phyloP scores from a whole-genome alignment of 2,797 vertebrate species.

The Sitta carolinensis region DNA sequence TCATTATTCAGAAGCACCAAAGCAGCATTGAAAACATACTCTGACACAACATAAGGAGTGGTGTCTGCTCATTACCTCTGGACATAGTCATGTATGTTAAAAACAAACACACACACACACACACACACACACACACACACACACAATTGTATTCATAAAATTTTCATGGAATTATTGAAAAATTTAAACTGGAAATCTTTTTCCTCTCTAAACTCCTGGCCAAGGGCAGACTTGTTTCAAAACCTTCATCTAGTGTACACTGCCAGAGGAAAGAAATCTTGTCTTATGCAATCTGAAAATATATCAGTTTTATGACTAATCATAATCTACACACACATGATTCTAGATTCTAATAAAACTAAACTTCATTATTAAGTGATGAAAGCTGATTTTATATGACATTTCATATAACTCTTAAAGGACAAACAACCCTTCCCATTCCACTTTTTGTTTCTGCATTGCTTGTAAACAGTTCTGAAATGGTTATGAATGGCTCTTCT shows the following conservation, averaged over 20 bases:
- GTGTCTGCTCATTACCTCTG: not conserved
- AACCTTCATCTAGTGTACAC: not conserved
- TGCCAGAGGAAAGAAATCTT: not conserved
- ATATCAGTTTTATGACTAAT: not conserved
- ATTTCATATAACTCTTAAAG: not conserved
- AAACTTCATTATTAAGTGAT: conserved; percentile 20
- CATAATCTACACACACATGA: not conserved
- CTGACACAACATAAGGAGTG: not conserved
- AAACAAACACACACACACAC: not conserved
- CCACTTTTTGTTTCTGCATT: not conserved
- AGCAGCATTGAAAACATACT: not conserved
- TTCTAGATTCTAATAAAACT: not conserved
- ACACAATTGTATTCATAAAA: not conserved
- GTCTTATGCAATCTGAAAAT: not conserved
- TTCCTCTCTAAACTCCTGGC: not conserved
- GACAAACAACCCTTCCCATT: not conserved
- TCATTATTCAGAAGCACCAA: not conserved
- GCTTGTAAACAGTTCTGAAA: conserved; percentile 12
- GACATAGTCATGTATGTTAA: not conserved
- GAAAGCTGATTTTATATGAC: not conserved
- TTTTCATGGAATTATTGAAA: not conserved
- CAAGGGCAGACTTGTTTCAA: not conserved
- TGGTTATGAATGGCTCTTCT: not conserved
- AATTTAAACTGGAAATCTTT: not conserved
- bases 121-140: not conserved